Conservation (phyloP, 2,888 invertebrate species). For the Desoria tigrina region DNA sequence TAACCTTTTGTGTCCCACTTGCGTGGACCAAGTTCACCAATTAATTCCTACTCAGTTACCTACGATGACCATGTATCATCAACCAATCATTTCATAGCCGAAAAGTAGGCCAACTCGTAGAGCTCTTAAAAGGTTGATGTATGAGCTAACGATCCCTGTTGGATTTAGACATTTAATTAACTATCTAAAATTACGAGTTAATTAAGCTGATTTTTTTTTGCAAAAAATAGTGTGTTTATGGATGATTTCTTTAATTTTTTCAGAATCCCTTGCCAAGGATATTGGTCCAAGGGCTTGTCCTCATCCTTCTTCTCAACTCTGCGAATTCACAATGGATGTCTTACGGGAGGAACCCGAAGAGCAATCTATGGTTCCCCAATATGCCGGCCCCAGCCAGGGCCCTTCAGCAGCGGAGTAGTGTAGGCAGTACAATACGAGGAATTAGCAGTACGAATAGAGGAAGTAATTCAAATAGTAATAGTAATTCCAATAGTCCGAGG, state of each 20-base stretch:
- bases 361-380: constrained; percentile 38
- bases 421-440: constrained; percentile 15
- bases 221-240: too few relatives aligned
- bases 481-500: neutral
- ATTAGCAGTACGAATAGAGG: constrained; percentile 16
- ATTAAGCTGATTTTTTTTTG: too few relatives aligned
- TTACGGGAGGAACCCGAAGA: constrained; percentile 22
- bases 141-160: too few relatives aligned
- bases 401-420: constrained; percentile 28
- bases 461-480: neutral
- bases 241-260: neutral
- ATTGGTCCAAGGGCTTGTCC: neutral
- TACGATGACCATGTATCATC: too few relatives aligned
- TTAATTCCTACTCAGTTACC: neutral
- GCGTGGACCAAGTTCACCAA: neutral
- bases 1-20: neutral
- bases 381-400: constrained; percentile 30
- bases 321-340: constrained; percentile 36
- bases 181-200: too few relatives aligned
- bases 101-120: too few relatives aligned
- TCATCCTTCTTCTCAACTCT: constrained; percentile 21
- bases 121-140: too few relatives aligned
- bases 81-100: too few relatives aligned
- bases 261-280: constrained; percentile 4
- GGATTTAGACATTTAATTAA: too few relatives aligned